Conservation (phyloP, 1,140 invertebrate genomes). For the Phenacoccus solenopsis region DNA sequence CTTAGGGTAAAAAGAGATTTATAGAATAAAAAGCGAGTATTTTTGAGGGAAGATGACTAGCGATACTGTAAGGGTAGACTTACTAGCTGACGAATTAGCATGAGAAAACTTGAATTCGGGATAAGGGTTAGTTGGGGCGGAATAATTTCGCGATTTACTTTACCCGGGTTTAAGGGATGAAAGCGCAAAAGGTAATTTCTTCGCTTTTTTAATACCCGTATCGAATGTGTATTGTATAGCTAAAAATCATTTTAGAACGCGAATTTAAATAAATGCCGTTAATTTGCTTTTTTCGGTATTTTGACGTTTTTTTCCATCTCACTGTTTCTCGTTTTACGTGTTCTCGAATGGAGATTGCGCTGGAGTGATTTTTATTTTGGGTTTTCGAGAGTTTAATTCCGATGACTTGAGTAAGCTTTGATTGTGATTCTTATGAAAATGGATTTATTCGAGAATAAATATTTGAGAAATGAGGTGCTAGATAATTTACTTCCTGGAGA, state of each 20-base stretch:
- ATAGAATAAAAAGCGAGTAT: constrained; percentile 3
- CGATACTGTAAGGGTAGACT: neutral
- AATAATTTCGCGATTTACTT: neutral
- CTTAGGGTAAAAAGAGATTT: neutral
- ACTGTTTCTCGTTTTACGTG: too few species aligned
- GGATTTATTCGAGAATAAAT: too few species aligned
- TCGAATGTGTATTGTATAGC: neutral
- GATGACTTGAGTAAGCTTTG: too few species aligned
- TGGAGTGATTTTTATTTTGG: too few species aligned
- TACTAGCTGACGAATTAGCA: constrained; percentile 1
- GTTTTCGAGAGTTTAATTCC: too few species aligned
- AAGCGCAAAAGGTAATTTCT: neutral
- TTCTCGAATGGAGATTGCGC: too few species aligned
- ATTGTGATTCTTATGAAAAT: too few species aligned
- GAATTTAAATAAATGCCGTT: too few species aligned
- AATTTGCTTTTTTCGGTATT: too few species aligned
- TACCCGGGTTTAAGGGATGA: neutral
- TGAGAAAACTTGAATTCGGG: neutral
- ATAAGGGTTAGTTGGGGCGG: neutral
- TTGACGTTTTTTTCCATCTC: too few species aligned
- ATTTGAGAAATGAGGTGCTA: too few species aligned
- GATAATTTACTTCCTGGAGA: too few species aligned
- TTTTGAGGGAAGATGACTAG: constrained; percentile 1
- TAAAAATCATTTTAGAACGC: neutral
- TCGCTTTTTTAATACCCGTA: neutral